Evolutionary conservation across 2,888 invertebrate species (phyloP).

Genomic region (Polyommatus iphigenia): DNA sequence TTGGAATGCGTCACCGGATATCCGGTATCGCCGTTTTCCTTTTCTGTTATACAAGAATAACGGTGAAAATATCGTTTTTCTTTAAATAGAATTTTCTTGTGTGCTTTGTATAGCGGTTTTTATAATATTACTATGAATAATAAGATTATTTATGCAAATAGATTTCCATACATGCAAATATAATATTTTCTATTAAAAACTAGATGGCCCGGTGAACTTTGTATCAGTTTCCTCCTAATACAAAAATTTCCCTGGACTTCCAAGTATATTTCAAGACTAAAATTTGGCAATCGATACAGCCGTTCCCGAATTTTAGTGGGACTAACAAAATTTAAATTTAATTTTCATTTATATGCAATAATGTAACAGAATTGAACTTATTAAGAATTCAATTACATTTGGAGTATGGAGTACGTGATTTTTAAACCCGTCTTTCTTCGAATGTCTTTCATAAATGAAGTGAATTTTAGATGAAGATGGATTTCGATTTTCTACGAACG

Average conservation of each 20-base stretch:
- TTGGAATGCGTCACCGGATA: conserved; percentile 44
- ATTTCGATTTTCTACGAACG: neutral
- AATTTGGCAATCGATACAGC: no score
- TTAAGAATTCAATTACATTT: conserved; percentile 39
- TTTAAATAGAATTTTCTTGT: neutral
- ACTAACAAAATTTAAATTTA: no score
- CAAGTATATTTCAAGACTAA: no score
- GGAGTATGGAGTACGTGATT: conserved; percentile 22
- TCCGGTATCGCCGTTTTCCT: conserved; percentile 48
- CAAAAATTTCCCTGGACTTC: no score
- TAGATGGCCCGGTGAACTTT: no score
- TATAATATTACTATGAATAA: no score
- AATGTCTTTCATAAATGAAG: conserved; percentile 11
- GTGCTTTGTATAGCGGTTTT: no score
- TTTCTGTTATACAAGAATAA: conserved; percentile 38
- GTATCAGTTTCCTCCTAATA: no score
- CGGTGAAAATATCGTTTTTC: neutral
- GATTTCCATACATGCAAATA: no score
- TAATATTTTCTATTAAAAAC: no score
- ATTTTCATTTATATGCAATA: conserved; percentile 16
- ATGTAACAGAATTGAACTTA: conserved; percentile 35
- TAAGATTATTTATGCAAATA: no score
- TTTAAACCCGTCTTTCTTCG: conserved; percentile 19
- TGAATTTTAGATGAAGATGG: conserved; percentile 8
- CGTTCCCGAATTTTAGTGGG: no score